A percentile compares a stretch with the other conserved stretches of the same genome.
These are phyloP conservation scores for Drosophila rhopaloa DNA, from an alignment of 1,140 invertebrate species.

Conservation along the genomic window DNA sequence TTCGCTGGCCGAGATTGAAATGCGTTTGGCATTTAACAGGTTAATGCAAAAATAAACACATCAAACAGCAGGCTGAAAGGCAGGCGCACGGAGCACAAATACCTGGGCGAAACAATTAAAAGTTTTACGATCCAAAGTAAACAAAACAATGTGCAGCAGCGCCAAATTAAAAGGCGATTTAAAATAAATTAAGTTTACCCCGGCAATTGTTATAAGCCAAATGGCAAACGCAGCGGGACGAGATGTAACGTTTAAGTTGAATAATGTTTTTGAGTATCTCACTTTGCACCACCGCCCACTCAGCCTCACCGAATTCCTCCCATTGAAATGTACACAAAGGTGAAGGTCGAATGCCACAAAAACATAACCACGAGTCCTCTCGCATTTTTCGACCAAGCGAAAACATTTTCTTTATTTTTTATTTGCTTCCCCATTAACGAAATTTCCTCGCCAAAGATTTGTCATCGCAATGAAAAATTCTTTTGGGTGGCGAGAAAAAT, in stretches of 20 bases:
- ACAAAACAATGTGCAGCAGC: slow-evolving; percentile 61
- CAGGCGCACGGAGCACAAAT: slow-evolving; percentile 29
- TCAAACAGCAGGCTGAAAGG: slow-evolving; percentile 40
- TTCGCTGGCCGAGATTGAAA: slow-evolving; percentile 53
- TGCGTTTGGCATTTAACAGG: slow-evolving; percentile 73
- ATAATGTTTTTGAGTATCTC: slow-evolving; percentile 37
- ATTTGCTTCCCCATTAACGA: slow-evolving; percentile 49
- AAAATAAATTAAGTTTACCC: slow-evolving; percentile 81
- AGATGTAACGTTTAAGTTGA: slow-evolving; percentile 54
- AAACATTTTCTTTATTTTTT: slow-evolving; percentile 41
- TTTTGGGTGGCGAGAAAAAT: slow-evolving; percentile 10
- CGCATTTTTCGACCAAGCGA: slow-evolving; percentile 1
- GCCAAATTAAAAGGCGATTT: slow-evolving; percentile 78
- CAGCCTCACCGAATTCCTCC: background rate
- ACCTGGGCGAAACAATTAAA: slow-evolving; percentile 70
- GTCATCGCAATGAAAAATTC: slow-evolving; percentile 51
- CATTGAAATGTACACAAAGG: slow-evolving; percentile 64
- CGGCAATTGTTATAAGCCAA: slow-evolving; percentile 71
- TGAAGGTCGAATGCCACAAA: slow-evolving; percentile 59
- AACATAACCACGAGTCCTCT: slow-evolving; percentile 3
- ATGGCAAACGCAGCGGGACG: slow-evolving; percentile 57
- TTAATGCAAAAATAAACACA: slow-evolving; percentile 71
- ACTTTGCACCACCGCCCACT: background rate
- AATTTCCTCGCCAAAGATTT: slow-evolving; percentile 71
- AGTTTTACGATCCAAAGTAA: slow-evolving; percentile 71